phyloP scores from a whole-genome alignment of 2,113 vertebrate genomes.

The Calyptommatus sinebrachiatus region DNA sequence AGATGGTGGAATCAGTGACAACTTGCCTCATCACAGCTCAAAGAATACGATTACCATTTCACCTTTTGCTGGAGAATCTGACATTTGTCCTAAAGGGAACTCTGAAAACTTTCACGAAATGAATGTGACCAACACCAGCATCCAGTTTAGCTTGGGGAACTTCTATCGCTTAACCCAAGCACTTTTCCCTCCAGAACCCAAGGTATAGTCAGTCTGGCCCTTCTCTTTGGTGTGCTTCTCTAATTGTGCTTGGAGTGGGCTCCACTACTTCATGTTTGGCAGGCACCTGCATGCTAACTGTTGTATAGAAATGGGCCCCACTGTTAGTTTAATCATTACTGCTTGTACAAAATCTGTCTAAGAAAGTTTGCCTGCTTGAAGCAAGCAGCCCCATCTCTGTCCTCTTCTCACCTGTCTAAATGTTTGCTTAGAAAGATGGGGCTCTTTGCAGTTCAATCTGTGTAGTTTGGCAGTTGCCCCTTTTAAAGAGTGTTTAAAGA shows the following conservation, averaged over 20 bases:
- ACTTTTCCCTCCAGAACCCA: slow-evolving; percentile 81
- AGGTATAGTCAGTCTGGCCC: slow-evolving; percentile 64
- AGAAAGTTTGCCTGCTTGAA: neutral
- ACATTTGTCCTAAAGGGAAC: slow-evolving; percentile 87
- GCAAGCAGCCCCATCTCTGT: neutral
- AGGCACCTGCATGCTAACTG: neutral
- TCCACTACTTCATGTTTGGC: neutral
- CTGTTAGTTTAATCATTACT: neutral
- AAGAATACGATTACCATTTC: slow-evolving; percentile 90
- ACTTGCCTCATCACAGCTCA: slow-evolving; percentile 76
- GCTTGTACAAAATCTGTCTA: neutral
- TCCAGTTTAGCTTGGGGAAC: slow-evolving; percentile 83
- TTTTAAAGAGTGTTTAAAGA: no score
- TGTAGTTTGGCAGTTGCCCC: no score
- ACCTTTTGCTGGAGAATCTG: slow-evolving; percentile 87
- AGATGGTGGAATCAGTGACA: slow-evolving; percentile 86
- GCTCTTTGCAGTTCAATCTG: no score
- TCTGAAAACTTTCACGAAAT: slow-evolving; percentile 84
- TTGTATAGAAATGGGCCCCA: no score
- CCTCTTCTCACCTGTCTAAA: no score
- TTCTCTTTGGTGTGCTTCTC: neutral
- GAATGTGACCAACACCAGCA: slow-evolving; percentile 78
- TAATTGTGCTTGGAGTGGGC: neutral
- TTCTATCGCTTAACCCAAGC: slow-evolving; percentile 76
- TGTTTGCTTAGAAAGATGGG: no score